Evolutionary conservation across 2,113 vertebrate species (phyloP).

Genomic region (Gallinago paraguaiae): DNA sequence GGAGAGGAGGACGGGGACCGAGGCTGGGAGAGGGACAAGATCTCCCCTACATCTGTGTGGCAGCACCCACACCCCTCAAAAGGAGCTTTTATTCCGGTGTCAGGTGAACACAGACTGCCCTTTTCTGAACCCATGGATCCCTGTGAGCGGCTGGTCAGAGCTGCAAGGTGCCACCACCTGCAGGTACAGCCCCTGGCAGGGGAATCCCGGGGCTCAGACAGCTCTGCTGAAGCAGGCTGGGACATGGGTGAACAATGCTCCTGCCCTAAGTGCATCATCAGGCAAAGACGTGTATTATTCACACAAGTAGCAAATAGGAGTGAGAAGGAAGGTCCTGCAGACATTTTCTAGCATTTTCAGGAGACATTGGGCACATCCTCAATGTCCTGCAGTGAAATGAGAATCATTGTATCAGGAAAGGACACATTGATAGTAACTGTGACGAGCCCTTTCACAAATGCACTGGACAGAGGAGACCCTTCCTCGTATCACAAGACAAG

Average conservation of each 20-base stretch:
- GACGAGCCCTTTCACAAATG: neutral
- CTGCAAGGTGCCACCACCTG: neutral
- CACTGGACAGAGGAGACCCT: neutral
- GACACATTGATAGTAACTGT: neutral
- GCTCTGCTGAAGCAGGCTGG: neutral
- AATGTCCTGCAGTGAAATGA: neutral
- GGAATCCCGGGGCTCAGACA: neutral
- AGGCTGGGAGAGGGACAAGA: neutral
- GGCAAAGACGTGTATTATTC: accelerated
- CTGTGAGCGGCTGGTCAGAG: accelerated
- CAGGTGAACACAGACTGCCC: neutral
- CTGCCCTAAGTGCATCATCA: neutral
- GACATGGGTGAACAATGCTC: neutral
- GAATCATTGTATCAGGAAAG: neutral
- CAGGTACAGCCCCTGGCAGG: neutral
- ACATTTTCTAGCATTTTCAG: neutral
- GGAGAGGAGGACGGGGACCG: neutral
- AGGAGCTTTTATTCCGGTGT: neutral
- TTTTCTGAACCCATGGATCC: neutral
- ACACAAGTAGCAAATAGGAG: neutral
- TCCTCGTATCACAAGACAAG: neutral
- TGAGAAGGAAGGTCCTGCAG: neutral
- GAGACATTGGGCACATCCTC: neutral
- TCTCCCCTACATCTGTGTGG: neutral
- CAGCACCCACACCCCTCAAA: neutral